These are phyloP conservation scores for Synanthedon myopaeformis DNA, from an alignment of 2,888 invertebrate genomes.

Conservation along the genomic window DNA sequence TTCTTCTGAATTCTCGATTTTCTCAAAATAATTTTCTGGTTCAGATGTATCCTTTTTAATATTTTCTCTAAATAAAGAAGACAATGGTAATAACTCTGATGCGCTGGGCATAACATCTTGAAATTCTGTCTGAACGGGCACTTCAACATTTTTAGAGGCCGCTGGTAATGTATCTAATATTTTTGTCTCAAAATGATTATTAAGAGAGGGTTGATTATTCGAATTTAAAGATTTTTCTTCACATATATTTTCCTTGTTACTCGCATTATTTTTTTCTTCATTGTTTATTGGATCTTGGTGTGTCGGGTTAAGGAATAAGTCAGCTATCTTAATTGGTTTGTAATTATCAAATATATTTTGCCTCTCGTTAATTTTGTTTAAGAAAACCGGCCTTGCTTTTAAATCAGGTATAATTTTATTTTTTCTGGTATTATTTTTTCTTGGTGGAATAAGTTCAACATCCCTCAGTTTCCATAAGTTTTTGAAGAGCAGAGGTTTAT, in stretches of 20 bases:
- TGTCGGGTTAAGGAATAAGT: background rate
- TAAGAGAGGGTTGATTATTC: background rate
- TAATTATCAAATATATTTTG: background rate
- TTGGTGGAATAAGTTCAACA: conserved; percentile 21
- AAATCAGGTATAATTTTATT: background rate
- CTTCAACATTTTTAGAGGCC: background rate
- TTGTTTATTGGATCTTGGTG: background rate
- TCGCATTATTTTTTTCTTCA: background rate
- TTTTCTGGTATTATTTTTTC: conserved; percentile 3
- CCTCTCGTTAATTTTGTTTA: background rate
- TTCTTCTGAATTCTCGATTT: too few species aligned
- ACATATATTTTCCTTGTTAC: background rate
- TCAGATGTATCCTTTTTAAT: too few species aligned
- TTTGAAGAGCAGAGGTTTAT: conserved; percentile 16
- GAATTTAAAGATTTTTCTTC: background rate
- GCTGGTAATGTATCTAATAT: background rate
- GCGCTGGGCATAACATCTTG: background rate
- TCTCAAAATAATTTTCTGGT: too few species aligned
- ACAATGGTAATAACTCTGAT: background rate
- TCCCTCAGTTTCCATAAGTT: conserved; percentile 35
- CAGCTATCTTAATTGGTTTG: background rate
- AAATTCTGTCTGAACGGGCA: background rate
- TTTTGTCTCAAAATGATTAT: background rate
- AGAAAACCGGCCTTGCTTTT: background rate
- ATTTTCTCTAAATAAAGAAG: too few species aligned